Conservation (phyloP, 2,797 vertebrate genomes). For the Amniataba percoides region DNA sequence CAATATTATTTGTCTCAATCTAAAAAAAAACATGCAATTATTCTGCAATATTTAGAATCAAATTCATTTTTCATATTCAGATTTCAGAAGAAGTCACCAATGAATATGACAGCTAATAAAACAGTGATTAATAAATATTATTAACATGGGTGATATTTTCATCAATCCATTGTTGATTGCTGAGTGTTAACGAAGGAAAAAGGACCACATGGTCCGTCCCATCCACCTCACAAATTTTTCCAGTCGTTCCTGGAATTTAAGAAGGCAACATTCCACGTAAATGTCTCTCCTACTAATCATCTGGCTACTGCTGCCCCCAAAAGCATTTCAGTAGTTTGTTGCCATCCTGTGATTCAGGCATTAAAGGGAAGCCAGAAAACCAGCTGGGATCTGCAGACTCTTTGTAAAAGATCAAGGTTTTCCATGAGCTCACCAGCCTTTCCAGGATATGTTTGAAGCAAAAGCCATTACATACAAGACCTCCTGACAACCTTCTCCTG, state of each 20-base stretch:
- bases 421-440: slow-evolving; percentile 77
- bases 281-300: slow-evolving; percentile 64
- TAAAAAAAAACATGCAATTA: no score
- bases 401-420: slow-evolving; percentile 74
- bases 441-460: slow-evolving; percentile 60
- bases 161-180: no score
- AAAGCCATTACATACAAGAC: slow-evolving; percentile 48
- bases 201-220: slow-evolving; percentile 15
- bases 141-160: neutral
- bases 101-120: neutral
- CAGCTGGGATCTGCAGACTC: slow-evolving; percentile 66
- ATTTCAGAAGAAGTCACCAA: no score
- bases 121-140: neutral
- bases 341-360: slow-evolving; percentile 70
- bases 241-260: slow-evolving; percentile 55
- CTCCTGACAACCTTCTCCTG: slow-evolving; percentile 43
- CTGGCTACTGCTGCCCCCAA: slow-evolving; percentile 58
- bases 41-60: no score
- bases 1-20: no score
- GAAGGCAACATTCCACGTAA: slow-evolving; percentile 40
- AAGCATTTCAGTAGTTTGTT: slow-evolving; percentile 60
- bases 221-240: slow-evolving; percentile 20
- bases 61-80: no score
- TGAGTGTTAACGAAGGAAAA: neutral
- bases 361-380: slow-evolving; percentile 58